A percentile compares a stretch with the other conserved stretches of the same genome.
These are phyloP conservation scores for Scolopax rusticola DNA, from an alignment of 2,797 vertebrate genomes.

Conservation along the genomic window DNA sequence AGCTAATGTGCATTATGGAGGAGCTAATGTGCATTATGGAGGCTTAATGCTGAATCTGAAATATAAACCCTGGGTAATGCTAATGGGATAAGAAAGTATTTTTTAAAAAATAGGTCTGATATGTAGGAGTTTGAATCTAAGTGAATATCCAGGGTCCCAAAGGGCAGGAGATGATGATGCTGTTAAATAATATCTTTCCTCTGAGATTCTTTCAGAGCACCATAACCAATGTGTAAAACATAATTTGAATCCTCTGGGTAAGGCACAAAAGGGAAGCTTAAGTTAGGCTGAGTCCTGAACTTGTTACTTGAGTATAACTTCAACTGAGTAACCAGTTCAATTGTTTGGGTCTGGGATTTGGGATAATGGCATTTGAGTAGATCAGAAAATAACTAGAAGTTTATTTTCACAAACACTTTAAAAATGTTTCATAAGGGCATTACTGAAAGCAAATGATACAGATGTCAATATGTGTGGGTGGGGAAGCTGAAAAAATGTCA, in stretches of 20 bases:
- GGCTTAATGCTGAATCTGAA: background rate
- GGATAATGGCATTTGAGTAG: background rate
- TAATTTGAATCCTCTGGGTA: background rate
- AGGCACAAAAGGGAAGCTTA: background rate
- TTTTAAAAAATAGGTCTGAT: background rate
- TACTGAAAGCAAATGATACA: background rate
- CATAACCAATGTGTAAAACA: background rate
- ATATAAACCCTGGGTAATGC: background rate
- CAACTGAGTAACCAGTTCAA: background rate
- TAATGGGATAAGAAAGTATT: background rate
- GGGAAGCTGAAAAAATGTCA: background rate
- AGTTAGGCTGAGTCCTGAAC: background rate
- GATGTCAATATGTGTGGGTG: background rate
- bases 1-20: accelerated
- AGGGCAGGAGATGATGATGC: background rate
- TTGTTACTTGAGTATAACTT: background rate
- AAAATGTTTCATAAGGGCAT: background rate
- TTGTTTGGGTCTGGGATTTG: background rate
- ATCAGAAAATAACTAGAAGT: background rate
- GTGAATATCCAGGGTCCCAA: background rate
- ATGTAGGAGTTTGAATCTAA: background rate
- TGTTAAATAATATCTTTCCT: background rate
- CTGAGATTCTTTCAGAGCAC: background rate
- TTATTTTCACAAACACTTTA: background rate
- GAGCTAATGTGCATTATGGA: accelerated